Evolutionary conservation across 2,888 invertebrate species (phyloP).

Genomic region (Drosophila neonasuta): DNA sequence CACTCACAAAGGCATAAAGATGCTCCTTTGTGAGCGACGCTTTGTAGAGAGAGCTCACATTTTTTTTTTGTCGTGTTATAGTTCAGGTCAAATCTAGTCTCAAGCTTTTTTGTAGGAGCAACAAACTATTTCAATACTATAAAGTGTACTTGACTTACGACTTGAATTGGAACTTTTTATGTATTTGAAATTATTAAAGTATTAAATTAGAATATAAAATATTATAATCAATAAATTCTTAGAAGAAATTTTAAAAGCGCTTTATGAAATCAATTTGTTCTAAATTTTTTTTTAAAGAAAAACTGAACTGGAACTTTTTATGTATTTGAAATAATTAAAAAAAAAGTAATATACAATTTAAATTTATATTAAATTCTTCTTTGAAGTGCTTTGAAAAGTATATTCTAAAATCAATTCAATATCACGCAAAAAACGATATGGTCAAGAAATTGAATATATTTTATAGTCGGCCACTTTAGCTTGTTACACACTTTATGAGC

Average conservation of each 20-base stretch:
- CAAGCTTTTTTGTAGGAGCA: constrained; percentile 61
- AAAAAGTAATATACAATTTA: no score
- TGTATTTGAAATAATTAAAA: no score
- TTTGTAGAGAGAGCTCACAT: constrained; percentile 31
- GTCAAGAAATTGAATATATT: not conserved
- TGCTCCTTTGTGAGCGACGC: constrained; percentile 4
- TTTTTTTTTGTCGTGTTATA: constrained; percentile 22
- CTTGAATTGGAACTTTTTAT: not conserved
- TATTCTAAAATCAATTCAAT: no score
- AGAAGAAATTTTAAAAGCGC: no score
- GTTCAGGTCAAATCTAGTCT: constrained; percentile 74
- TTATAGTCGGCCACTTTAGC: not conserved
- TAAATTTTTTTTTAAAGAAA: no score
- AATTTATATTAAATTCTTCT: no score
- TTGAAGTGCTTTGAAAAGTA: no score
- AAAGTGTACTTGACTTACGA: not conserved
- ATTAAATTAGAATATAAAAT: no score
- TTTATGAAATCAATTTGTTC: no score
- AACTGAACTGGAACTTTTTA: not conserved
- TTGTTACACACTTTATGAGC: not conserved
- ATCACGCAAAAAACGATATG: not conserved
- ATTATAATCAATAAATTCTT: no score
- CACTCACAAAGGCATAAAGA: constrained; percentile 27
- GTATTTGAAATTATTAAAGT: no score
- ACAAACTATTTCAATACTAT: not conserved